phyloP scores from a whole-genome alignment of 2,888 invertebrate genomes.

The Protonemura montana region DNA sequence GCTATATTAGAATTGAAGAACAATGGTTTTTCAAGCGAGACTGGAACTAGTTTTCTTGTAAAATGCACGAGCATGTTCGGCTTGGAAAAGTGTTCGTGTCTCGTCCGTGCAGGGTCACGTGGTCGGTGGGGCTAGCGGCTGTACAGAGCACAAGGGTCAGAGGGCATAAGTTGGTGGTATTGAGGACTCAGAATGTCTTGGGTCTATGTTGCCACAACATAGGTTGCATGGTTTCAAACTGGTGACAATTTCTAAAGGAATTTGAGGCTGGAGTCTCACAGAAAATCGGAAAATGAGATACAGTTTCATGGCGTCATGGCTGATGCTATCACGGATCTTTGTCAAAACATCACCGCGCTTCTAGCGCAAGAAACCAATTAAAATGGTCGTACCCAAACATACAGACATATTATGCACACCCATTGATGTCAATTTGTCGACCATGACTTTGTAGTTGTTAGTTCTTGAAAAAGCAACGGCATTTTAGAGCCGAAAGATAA shows the following conservation, averaged over 20 bases:
- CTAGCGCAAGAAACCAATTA: neutral
- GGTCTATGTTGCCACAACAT: too few relatives aligned
- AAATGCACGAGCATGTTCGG: conserved; percentile 12
- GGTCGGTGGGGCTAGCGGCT: neutral
- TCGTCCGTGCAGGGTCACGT: neutral
- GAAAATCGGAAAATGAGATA: neutral
- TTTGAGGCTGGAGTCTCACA: too few relatives aligned
- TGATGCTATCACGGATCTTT: neutral
- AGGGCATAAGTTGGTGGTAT: neutral
- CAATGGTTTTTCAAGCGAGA: neutral
- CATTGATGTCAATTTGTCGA: neutral
- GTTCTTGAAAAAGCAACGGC: conserved; percentile 12
- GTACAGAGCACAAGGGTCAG: neutral
- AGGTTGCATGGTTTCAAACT: too few relatives aligned
- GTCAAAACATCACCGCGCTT: neutral
- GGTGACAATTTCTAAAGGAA: too few relatives aligned
- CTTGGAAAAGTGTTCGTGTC: neutral
- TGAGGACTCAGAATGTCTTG: too few relatives aligned
- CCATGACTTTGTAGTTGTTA: neutral
- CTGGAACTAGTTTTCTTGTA: neutral
- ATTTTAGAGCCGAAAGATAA: neutral
- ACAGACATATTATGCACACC: neutral
- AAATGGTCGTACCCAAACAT: neutral
- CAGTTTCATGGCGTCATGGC: neutral
- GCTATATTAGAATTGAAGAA: neutral